Conservation (phyloP, 2,888 invertebrate genomes). For the Mythimna impura region DNA sequence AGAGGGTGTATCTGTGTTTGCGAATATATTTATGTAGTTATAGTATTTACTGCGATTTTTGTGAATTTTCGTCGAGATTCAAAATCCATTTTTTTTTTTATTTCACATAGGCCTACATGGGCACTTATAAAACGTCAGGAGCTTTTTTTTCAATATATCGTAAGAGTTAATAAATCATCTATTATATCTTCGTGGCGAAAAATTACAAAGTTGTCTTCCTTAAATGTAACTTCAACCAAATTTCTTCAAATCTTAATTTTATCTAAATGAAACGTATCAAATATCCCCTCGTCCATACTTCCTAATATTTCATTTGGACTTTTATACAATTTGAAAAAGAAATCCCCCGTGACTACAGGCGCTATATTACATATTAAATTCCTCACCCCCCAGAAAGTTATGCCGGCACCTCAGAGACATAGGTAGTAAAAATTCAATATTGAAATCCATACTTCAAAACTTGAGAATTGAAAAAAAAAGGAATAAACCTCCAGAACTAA, state of each 20-base stretch:
- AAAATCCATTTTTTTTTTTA: too few relatives aligned
- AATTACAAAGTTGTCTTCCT: neutral
- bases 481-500: conserved; percentile 79
- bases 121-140: too few relatives aligned
- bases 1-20: too few relatives aligned
- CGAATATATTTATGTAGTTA: too few relatives aligned
- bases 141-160: neutral
- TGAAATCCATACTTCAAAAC: conserved; percentile 87
- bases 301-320: conserved; percentile 53
- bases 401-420: conserved; percentile 73
- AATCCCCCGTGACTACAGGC: conserved; percentile 51
- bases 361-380: conserved; percentile 74
- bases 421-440: conserved; percentile 88
- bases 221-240: neutral
- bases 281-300: conserved; percentile 20
- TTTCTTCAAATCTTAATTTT: conserved; percentile 15
- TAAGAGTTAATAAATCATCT: neutral
- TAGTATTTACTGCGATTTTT: too few relatives aligned
- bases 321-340: conserved; percentile 60
- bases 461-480: conserved; percentile 81
- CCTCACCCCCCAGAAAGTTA: conserved; percentile 70
- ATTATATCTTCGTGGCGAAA: neutral
- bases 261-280: conserved; percentile 32
- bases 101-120: too few relatives aligned
- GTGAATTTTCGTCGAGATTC: too few relatives aligned